Evolutionary conservation across 23 tunicate genomes (phyloP).

Genomic region (Botrylloides violaceus): DNA sequence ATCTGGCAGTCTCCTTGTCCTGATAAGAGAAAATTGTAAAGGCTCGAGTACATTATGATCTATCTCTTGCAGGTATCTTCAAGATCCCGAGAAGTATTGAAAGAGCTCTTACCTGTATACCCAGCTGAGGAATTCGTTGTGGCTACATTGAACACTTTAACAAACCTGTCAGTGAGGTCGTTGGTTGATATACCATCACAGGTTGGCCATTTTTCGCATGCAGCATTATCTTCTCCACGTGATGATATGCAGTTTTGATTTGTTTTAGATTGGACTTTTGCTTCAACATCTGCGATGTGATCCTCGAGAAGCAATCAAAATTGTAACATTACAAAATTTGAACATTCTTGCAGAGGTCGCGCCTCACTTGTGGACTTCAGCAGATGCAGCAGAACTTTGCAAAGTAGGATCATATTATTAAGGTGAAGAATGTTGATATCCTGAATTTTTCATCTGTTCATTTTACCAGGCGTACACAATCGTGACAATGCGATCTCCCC

Average conservation of each 20-base stretch:
- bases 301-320: constrained; percentile 69
- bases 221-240: too few relatives aligned
- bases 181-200: constrained; percentile 78
- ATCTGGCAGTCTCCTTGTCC: too few relatives aligned
- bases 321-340: constrained; percentile 50
- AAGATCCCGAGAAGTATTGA: constrained; percentile 62
- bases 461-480: constrained; percentile 46
- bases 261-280: constrained; percentile 53
- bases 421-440: too few relatives aligned
- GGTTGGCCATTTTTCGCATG: constrained; percentile 13
- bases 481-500: constrained; percentile 40
- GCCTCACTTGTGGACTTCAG: constrained; percentile 75
- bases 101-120: constrained; percentile 75
- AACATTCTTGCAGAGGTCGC: constrained; percentile 65
- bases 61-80: constrained; percentile 49
- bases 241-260: too few relatives aligned
- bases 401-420: too few relatives aligned
- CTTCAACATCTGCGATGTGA: constrained; percentile 72
- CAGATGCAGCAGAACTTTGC: constrained; percentile 46
- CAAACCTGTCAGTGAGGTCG: constrained; percentile 52
- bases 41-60: background rate
- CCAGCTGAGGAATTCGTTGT: constrained; percentile 90
- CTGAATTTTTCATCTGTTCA: too few relatives aligned
- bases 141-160: constrained; percentile 60
- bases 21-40: background rate